A percentile compares a stretch with the other conserved stretches of the same genome.
Conservation (phyloP, 2,113 vertebrate species). For the Scartelaos histophorus region DNA sequence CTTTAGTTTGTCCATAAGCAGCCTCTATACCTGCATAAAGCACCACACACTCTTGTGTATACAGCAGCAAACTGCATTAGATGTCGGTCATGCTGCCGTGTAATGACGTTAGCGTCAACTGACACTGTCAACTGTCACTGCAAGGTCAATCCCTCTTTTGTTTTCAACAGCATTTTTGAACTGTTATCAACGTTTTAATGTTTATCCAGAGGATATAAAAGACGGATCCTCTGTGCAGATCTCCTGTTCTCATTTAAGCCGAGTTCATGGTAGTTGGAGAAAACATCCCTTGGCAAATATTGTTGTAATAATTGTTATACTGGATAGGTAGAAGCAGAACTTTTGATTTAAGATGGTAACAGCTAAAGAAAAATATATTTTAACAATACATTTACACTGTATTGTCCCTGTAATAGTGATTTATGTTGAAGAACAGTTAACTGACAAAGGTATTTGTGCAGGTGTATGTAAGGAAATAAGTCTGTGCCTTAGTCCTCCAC, state of each 20-base stretch:
- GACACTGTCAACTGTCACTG: not conserved
- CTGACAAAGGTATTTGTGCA: not conserved
- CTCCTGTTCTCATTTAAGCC: not conserved
- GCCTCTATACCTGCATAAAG: not conserved
- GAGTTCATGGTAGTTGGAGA: not conserved
- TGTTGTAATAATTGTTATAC: not conserved
- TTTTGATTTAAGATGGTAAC: not conserved
- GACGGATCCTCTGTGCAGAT: no score
- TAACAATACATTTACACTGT: not conserved
- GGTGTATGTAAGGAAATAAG: not conserved
- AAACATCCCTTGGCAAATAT: not conserved
- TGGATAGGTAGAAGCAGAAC: not conserved
- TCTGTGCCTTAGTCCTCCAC: not conserved
- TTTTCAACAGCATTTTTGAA: not conserved
- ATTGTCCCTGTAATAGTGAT: not conserved
- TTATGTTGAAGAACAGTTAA: not conserved
- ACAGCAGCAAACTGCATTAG: not conserved
- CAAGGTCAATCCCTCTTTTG: not conserved
- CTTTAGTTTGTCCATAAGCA: conserved; percentile 1
- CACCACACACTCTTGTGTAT: not conserved
- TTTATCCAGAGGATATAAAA: no score
- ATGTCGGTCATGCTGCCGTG: not conserved
- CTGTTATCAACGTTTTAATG: no score
- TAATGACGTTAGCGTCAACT: conserved; percentile 1
- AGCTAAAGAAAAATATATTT: not conserved